phyloP scores from a whole-genome alignment of 2,797 vertebrate species.

The Melanotaenia boesemani region DNA sequence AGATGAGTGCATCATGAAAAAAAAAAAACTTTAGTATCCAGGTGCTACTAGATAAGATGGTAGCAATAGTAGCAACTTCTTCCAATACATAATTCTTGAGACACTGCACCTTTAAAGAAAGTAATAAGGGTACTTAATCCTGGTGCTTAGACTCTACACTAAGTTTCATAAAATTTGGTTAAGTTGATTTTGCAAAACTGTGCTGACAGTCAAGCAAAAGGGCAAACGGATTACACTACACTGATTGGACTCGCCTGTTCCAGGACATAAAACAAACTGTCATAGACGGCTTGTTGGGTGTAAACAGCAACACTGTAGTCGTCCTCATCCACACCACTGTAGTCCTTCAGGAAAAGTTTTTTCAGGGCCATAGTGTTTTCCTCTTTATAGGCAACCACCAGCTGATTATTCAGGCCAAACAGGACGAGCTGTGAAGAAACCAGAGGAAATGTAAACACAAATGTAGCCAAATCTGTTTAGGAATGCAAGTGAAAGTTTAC shows the following conservation, averaged over 20 bases:
- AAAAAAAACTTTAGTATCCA: no score
- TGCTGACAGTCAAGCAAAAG: not conserved
- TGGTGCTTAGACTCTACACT: not conserved
- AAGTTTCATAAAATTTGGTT: not conserved
- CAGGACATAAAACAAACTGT: conserved; percentile 89
- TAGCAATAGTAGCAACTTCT: not conserved
- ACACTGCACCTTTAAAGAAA: not conserved
- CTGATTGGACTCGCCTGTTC: conserved; percentile 86
- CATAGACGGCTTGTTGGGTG: conserved; percentile 86
- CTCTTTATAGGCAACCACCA: conserved; percentile 96
- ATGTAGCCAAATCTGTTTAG: not conserved
- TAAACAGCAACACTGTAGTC: conserved; percentile 91
- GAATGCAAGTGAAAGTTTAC: not conserved
- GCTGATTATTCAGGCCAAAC: conserved; percentile 96
- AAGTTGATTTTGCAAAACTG: not conserved
- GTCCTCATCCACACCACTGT: conserved; percentile 90
- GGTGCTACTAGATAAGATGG: no score
- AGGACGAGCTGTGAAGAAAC: conserved; percentile 86
- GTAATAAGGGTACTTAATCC: not conserved
- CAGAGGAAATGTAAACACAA: not conserved
- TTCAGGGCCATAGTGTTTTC: conserved; percentile 93
- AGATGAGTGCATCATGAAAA: no score
- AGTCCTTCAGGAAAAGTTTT: conserved; percentile 92
- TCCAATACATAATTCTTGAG: not conserved
- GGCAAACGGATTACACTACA: not conserved